Evolutionary conservation across 1,140 invertebrate genomes (phyloP), one percentile per base, ranked within the genome.

Genomic region (Hermetia illucens): DNA sequence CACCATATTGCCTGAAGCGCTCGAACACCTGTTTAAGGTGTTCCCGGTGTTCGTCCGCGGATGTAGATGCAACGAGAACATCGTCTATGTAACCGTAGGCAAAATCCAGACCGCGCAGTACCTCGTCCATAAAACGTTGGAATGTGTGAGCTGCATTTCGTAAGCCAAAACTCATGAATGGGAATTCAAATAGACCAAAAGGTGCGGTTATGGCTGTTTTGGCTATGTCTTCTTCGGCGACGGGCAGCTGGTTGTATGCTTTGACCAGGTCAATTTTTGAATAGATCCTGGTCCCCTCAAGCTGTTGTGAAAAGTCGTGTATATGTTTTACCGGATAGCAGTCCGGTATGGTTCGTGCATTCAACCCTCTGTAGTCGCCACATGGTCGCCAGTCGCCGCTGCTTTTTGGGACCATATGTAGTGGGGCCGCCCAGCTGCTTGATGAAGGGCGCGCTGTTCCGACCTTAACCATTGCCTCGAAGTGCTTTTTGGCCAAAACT

Each of bases 81-180:
- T 71, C 70, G 42, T 71, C 69, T 2, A 72, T 21, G 44, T 68
- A 73, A 0, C 56, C 47, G 27, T 54, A 44, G 29, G 17, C 36
- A 36, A 59, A 66, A 21, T 48, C 43, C 5, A 55, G 42, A 12
- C 48, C 62, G 34, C 47, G 6, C 4, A 67, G 46, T 2, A 68
- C 49, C 8, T 50, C 24, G 44, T 65, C 52, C 41, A 70, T 68
- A n/a, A 63, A 54, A 38, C 21, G 21, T 39, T 49, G 3, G 34
- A 34, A 38, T 51, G 63, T 12, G 49, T 44, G 6, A 62, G 41
- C 6, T 48, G 58, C 53, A 36, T 63, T 61, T 1, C 51, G 42
- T 1, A 65, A 39, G 4, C 58, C 57, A 37, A n/a, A 63, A 61
- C 24, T 21, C 19, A 4, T 20, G 3, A 5, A 38, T 21, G 5